phyloP scores from a whole-genome alignment of 1,140 invertebrate species.

The Medauroidea extradentata region DNA sequence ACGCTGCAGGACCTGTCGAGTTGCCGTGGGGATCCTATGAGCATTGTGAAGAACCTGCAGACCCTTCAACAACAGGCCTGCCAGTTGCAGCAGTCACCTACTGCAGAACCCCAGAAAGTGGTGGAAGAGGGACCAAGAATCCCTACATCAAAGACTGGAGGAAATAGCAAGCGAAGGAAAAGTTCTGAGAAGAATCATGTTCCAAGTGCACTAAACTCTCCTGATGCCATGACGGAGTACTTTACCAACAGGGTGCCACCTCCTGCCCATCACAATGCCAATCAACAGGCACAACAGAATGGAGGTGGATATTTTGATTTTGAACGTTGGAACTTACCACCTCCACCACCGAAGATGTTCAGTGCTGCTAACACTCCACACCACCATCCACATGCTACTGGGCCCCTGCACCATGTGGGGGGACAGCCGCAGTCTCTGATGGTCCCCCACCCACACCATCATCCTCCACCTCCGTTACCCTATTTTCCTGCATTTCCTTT shows the following conservation, averaged over 20 bases:
- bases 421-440: conserved; percentile 59
- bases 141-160: background rate
- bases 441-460: conserved; percentile 57
- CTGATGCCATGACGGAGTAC: conserved; percentile 52
- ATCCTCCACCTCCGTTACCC: conserved; percentile 51
- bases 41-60: conserved; percentile 67
- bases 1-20: conserved; percentile 63
- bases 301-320: conserved; percentile 64
- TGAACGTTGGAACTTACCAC: conserved; percentile 65
- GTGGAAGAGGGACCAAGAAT: background rate
- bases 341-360: conserved; percentile 61
- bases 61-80: conserved; percentile 55
- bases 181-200: conserved; percentile 26
- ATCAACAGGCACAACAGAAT: conserved; percentile 58
- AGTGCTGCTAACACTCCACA: conserved; percentile 31
- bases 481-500: conserved; percentile 67
- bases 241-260: conserved; percentile 58
- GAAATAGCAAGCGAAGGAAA: conserved; percentile 20
- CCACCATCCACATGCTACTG: conserved; percentile 43
- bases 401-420: conserved; percentile 46
- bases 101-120: background rate
- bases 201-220: conserved; percentile 45
- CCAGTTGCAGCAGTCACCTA: conserved; percentile 47
- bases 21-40: conserved; percentile 68
- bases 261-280: conserved; percentile 62